Evolutionary conservation across 2,888 invertebrate genomes (phyloP), one percentile per base, ranked within the genome.

Genomic region (Dasysyrphus tricinctus): DNA sequence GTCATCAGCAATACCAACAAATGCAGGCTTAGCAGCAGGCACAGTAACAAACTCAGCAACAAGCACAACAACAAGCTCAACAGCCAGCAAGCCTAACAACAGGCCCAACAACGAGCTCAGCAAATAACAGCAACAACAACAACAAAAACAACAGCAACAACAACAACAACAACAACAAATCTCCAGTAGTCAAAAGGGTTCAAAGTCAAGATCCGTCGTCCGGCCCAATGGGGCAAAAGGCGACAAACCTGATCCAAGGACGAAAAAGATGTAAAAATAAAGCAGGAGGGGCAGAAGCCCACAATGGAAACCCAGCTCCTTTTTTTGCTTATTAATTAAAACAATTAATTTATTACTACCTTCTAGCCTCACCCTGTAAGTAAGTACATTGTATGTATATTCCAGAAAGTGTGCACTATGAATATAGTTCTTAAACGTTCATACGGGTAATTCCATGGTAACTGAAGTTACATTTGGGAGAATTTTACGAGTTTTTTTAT

Each of bases 241-340:
- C 91, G 92, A 94, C 92, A 56, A 90, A 89, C 79, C 88, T 89
- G 91, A 94, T 90, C 90, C 65, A 95, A 91, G 93, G 91, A 91
- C 16, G 92, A 93, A 67, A 90, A 91, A 80, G 93, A 93, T 65
- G 89, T 93, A 39, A 92, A 93, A 78, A 91, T 92, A 75, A 95
- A 96, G 89, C 96, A 97, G 90, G 98, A 98, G 93, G 98, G 98
- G 0, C 97, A 97, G 88, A 98, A 98, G 91, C 97, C 98, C 0
- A 98, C 98, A 2, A 98, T 98, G 95, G 98, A 98, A 92, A 98
- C 97, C 0, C 97, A 97, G 91, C n/a, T n/a, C n/a, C n/a, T n/a
- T n/a, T n/a, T n/a, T n/a, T n/a, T n/a, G n/a, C n/a, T n/a, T n/a
- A n/a, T n/a, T n/a, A n/a, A n/a, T n/a, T n/a, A n/a, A n/a, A n/a